Conservation (phyloP, 2,797 vertebrate species). For the Catamblyrhynchus diadema region DNA sequence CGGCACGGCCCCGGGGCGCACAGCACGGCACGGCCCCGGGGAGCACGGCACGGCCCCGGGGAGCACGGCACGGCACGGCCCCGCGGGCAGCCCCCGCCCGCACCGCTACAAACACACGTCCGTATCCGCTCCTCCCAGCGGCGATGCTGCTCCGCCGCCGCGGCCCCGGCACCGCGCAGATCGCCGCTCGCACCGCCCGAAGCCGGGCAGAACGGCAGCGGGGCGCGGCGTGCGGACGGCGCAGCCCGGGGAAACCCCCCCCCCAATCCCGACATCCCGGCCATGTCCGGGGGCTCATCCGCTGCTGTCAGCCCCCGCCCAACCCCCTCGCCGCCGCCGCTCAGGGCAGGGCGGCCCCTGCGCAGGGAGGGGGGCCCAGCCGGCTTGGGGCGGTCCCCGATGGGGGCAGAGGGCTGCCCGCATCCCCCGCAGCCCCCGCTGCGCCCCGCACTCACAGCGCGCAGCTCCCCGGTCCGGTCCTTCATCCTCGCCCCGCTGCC, state of each 20-base stretch:
- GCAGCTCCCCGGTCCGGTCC: slow-evolving; percentile 48
- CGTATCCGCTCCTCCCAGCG: neutral
- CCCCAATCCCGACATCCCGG: neutral
- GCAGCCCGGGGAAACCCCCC: neutral
- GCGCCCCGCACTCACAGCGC: slow-evolving; percentile 6
- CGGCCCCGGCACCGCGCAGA: neutral
- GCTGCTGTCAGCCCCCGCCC: neutral
- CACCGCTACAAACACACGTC: neutral
- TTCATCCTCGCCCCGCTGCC: slow-evolving; percentile 10
- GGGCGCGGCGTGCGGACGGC: neutral
- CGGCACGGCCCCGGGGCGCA: neutral
- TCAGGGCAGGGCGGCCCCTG: neutral
- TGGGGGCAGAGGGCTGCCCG: neutral
- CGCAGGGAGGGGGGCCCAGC: neutral
- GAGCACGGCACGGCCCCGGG: neutral
- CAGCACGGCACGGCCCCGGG: too few relatives aligned
- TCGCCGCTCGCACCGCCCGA: neutral
- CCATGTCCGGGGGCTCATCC: neutral
- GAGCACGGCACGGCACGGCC: too few relatives aligned
- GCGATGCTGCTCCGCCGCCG: neutral
- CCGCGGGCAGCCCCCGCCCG: neutral
- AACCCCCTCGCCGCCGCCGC: neutral
- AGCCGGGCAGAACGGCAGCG: neutral
- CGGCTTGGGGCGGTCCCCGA: neutral
- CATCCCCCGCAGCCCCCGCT: too few relatives aligned